Base-by-base conservation (phyloP, 1,140 invertebrate species). In the Linepithema humile region DNA sequence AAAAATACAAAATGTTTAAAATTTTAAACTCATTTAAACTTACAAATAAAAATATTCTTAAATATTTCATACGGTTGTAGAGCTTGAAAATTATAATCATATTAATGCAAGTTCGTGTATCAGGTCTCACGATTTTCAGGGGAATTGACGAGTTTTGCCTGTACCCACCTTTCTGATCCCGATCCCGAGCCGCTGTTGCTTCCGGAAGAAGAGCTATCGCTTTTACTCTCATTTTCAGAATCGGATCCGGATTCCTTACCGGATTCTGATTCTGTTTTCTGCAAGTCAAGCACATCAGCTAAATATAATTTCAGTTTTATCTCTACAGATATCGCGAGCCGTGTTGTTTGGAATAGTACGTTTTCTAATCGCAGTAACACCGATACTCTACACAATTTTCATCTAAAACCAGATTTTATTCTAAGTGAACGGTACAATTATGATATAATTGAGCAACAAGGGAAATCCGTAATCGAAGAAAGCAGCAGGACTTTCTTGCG, bases 161-260 rank as follows among this genome's bases (percentile, higher is more conserved):
- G 84, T 88, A 91, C 91, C 85, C 93, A 96, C 94, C 96, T 96
- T 85, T 96, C 96, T 53, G 96, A 96, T 73, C 95, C 95, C 67
- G 95, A 96, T 67, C 95, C 95, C 48, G 95, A 95, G 57, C 93
- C 95, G 12, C 95, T 95, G 74, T 93, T 94, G 59, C 95, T 95
- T 50, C 90, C 94, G 15, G 96, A 96, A 40, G 95, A 95, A 90
- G 96, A 96, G 80, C 95, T 95, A 86, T 96, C 95, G 84, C 95
- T 95, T 87, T 95, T 95, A 92, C 95, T 96, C 75, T 96, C 95
- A 94, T 96, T 96, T 65, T 95, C 95, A 85, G 96, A 96, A 91
- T 96, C 96, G 92, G 96, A 96, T 87, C 94, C 95, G 89, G 96
- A 96, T 93, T 95, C 95, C 93, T 95, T 96, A 84, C 95, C 96